Conservation (phyloP, 2,888 invertebrate genomes). For the Sphecodes monilicornis region DNA sequence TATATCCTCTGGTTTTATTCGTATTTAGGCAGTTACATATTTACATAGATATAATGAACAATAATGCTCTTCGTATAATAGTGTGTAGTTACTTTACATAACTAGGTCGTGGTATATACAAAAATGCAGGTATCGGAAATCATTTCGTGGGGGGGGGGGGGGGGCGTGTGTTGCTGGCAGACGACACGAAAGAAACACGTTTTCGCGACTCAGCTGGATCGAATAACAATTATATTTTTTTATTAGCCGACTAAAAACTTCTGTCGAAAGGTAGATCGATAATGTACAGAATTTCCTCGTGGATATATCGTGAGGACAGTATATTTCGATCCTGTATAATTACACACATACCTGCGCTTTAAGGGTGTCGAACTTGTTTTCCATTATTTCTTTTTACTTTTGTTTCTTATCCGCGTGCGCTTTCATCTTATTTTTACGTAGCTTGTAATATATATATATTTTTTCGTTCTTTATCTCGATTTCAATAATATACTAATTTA, state of each 20-base stretch:
- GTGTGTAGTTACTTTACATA: slow-evolving; percentile 68
- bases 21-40: slow-evolving; percentile 83
- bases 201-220: slow-evolving; percentile 37
- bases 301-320: slow-evolving; percentile 48
- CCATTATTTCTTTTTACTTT: slow-evolving; percentile 24
- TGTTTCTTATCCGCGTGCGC: slow-evolving; percentile 61
- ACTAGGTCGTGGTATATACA: slow-evolving; percentile 76
- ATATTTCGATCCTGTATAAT: slow-evolving; percentile 51
- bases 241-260: slow-evolving; percentile 49
- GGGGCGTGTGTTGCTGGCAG: slow-evolving; percentile 38
- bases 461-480: slow-evolving; percentile 44
- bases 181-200: slow-evolving; percentile 53
- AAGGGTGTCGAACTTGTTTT: slow-evolving; percentile 56
- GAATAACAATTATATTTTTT: slow-evolving; percentile 44
- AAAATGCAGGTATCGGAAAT: slow-evolving; percentile 73
- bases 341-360: slow-evolving; percentile 58
- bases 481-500: slow-evolving; percentile 69
- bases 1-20: slow-evolving; percentile 76
- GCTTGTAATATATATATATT: slow-evolving; percentile 65
- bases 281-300: slow-evolving; percentile 58
- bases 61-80: slow-evolving; percentile 73
- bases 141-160: slow-evolving; percentile 39
- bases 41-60: slow-evolving; percentile 83
- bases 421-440: slow-evolving; percentile 60
- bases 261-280: slow-evolving; percentile 55